Base-by-base conservation (phyloP, 2,888 invertebrate species). In the Nephrocerus scutellatus region DNA sequence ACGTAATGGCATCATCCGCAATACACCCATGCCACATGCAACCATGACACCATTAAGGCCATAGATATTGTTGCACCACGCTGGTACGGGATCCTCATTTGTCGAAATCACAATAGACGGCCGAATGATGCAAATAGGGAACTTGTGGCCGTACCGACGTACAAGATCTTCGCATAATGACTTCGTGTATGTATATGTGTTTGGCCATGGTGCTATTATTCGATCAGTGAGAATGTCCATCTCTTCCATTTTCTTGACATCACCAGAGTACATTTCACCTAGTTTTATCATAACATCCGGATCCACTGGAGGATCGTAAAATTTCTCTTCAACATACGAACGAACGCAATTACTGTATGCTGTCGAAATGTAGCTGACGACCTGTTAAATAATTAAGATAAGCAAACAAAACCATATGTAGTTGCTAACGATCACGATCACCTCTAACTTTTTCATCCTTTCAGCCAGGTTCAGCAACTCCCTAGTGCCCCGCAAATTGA, bases 361-460 rank as follows among this genome's bases (percentile, higher is more conserved):
- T 0, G 58, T 58, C 5, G 58, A 58, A 33, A 58, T 53, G 26
- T 57, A 56, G 13, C 48, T 30, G 34, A 57, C 51, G 5, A 48
- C 49, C 54, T 54, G 20, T 9, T 41, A 43, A n/a, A n/a, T n/a
- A n/a, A 15, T 8, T 5, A 19, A 8, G 16, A 35, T 14, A 2
- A 19, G 14, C 9, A n/a, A n/a, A n/a, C n/a, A n/a, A n/a, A 18
- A 12, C 3, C 14, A 13, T 12, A 6, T 29, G 30, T 7, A 49
- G 16, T 21, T 1, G 46, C 30, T 6, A 49, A 23, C 20, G 42
- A 34, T 37, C 46, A 46, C 18, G 41, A 39, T 37, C 22, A 29
- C 37, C n/a, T 43, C 26, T 8, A 42, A 9, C 10, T 34, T 30
- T 26, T 29, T 29, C 6, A 42, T 45, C 30, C 36, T 18, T 13